These are phyloP conservation scores for Aspidapion aeneum DNA, from an alignment of 2,888 invertebrate species.

Conservation along the genomic window DNA sequence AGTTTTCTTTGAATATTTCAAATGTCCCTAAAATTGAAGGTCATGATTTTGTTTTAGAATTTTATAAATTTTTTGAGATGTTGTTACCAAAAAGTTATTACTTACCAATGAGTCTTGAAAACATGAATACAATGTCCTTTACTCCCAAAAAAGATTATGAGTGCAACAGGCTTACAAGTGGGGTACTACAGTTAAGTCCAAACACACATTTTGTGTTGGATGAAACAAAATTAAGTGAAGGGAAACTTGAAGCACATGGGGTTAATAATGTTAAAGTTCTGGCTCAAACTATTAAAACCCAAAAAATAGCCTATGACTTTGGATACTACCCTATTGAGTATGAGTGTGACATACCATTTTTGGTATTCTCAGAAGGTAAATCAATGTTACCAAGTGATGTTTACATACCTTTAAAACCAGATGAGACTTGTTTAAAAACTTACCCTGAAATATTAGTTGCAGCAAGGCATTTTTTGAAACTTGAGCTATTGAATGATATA, in stretches of 20 bases:
- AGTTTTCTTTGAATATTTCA: constrained; percentile 80
- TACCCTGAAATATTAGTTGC: constrained; percentile 67
- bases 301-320: constrained; percentile 84
- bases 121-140: constrained; percentile 70
- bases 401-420: constrained; percentile 60
- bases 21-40: constrained; percentile 59
- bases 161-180: constrained; percentile 77
- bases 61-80: constrained; percentile 67
- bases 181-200: constrained; percentile 75
- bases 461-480: constrained; percentile 65
- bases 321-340: constrained; percentile 75
- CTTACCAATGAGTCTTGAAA: constrained; percentile 73
- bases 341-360: constrained; percentile 72
- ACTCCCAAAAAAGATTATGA: constrained; percentile 87
- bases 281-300: constrained; percentile 66
- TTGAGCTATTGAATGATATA: constrained; percentile 64
- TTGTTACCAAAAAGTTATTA: constrained; percentile 77
- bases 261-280: constrained; percentile 71
- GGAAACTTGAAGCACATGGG: constrained; percentile 69
- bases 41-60: constrained; percentile 56
- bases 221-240: constrained; percentile 76
- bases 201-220: constrained; percentile 83
- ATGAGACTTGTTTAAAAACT: constrained; percentile 55
- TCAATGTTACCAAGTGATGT: constrained; percentile 76
- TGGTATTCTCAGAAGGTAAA: constrained; percentile 82